Percentiles rank a stretch among this genome's conserved stretches.
These are phyloP conservation scores for Pachypeltis micranthus DNA, from an alignment of 1,140 invertebrate genomes.

Conservation along the genomic window DNA sequence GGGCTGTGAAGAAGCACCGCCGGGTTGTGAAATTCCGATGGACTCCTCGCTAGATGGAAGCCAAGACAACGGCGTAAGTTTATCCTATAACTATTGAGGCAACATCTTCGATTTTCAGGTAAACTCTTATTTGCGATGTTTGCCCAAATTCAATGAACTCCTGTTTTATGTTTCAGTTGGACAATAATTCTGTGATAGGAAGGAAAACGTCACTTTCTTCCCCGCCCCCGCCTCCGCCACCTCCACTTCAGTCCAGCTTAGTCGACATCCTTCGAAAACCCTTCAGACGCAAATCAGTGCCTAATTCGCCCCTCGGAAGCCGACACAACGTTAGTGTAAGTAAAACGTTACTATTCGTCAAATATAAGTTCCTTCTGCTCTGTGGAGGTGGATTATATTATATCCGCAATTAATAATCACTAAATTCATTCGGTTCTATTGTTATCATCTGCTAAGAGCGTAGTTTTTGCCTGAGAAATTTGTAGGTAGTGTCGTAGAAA, in stretches of 20 bases:
- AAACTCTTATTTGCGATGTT: background rate
- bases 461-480: too few relatives aligned
- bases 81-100: background rate
- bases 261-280: constrained; percentile 48
- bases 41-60: constrained; percentile 36
- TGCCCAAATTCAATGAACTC: too few relatives aligned
- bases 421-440: background rate
- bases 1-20: constrained; percentile 72
- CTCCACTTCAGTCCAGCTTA: constrained; percentile 37
- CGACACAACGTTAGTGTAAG: constrained; percentile 18
- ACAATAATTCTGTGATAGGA: background rate
- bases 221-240: constrained; percentile 28
- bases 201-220: constrained; percentile 14
- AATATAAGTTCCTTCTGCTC: too few relatives aligned
- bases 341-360: too few relatives aligned
- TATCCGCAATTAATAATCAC: background rate
- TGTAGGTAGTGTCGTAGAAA: too few relatives aligned
- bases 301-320: constrained; percentile 41
- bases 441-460: too few relatives aligned
- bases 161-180: background rate
- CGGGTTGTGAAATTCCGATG: constrained; percentile 62
- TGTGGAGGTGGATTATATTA: too few relatives aligned
- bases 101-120: background rate
- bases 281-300: constrained; percentile 51
- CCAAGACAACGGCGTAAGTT: constrained; percentile 19